phyloP scores from a whole-genome alignment of 2,113 vertebrate genomes.

The Oryzias woworae region DNA sequence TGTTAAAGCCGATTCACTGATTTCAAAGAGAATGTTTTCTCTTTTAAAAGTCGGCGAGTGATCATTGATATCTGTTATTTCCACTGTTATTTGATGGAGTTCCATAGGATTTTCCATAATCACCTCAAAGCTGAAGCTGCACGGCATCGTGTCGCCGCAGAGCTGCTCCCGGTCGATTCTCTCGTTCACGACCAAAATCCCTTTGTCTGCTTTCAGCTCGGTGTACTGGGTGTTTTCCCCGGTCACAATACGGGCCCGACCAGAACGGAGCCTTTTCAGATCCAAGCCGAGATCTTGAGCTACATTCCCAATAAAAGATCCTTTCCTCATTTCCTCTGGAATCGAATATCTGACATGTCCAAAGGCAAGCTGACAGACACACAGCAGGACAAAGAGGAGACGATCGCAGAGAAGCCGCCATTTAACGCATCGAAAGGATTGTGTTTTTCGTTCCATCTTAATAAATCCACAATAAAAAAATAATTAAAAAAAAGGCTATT shows the following conservation, averaged over 20 bases:
- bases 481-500: fast-evolving
- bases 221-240: slow-evolving; percentile 14
- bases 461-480: neutral
- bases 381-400: slow-evolving; percentile 13
- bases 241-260: slow-evolving; percentile 7
- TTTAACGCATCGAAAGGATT: neutral
- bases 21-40: slow-evolving; percentile 25
- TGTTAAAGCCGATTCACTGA: slow-evolving; percentile 30
- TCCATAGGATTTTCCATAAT: slow-evolving; percentile 65
- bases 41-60: slow-evolving; percentile 22
- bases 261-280: slow-evolving; percentile 11
- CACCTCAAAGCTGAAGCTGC: slow-evolving; percentile 27
- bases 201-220: slow-evolving; percentile 53
- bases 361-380: neutral
- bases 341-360: slow-evolving; percentile 42
- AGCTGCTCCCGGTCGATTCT: slow-evolving; percentile 30
- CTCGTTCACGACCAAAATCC: slow-evolving; percentile 29
- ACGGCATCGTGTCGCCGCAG: slow-evolving; percentile 27
- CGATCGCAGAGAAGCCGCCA: slow-evolving; percentile 24
- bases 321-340: slow-evolving; percentile 44
- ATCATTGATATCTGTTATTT: slow-evolving; percentile 52
- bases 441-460: slow-evolving; percentile 21
- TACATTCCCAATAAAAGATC: slow-evolving; percentile 39
- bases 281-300: slow-evolving; percentile 22
- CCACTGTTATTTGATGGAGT: slow-evolving; percentile 31